phyloP scores from a whole-genome alignment of 2,888 invertebrate species.

The Globia sparganii region DNA sequence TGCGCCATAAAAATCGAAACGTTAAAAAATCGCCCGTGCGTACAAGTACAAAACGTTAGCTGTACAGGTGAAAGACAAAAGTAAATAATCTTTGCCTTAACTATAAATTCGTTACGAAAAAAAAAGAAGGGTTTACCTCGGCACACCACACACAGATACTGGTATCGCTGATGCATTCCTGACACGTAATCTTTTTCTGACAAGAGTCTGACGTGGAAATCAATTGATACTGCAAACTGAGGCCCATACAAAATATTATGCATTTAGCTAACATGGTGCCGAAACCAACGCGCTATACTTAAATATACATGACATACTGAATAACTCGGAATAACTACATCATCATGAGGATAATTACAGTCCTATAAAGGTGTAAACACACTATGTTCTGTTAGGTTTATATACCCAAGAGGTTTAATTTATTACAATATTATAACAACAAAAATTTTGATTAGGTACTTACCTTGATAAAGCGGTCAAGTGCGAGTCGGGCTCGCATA shows the following conservation, averaged over 20 bases:
- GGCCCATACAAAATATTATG: slow-evolving; percentile 37
- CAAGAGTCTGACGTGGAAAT: slow-evolving; percentile 64
- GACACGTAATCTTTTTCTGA: slow-evolving; percentile 72
- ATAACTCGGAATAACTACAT: background rate
- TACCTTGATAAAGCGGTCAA: no score
- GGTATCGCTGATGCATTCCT: slow-evolving; percentile 77
- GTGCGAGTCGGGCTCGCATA: no score
- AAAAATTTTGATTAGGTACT: no score
- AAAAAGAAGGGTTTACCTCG: slow-evolving; percentile 69
- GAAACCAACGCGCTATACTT: slow-evolving; percentile 11
- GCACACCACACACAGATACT: slow-evolving; percentile 81
- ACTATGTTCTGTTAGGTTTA: background rate
- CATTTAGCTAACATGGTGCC: slow-evolving; percentile 45
- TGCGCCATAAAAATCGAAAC: background rate
- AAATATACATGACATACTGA: slow-evolving; percentile 24
- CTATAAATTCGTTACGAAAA: background rate
- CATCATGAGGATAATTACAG: slow-evolving; percentile 35
- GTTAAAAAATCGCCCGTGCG: background rate
- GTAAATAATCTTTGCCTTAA: slow-evolving; percentile 22
- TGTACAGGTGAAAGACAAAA: slow-evolving; percentile 11
- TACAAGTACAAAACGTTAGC: slow-evolving; percentile 2
- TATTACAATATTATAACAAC: no score
- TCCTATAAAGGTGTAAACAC: slow-evolving; percentile 27
- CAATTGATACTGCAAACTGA: slow-evolving; percentile 32
- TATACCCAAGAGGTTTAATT: background rate